These are phyloP conservation scores for Astropecten irregularis DNA, from an alignment of 53 echinoderm and acorn worm species.

Conservation along the genomic window DNA sequence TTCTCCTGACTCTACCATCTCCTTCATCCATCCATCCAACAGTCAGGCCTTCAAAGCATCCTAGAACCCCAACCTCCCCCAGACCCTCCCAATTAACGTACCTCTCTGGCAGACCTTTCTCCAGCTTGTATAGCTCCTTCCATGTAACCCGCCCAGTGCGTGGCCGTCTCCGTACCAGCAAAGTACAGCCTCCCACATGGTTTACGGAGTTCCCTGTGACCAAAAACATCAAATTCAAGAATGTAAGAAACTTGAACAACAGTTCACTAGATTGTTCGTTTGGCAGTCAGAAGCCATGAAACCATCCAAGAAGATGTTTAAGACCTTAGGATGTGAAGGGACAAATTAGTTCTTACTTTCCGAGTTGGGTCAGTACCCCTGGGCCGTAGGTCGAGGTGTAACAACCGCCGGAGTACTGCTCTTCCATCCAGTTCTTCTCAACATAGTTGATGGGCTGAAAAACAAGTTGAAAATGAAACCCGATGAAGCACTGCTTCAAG, in stretches of 20 bases:
- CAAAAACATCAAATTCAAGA: too few relatives aligned
- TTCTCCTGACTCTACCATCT: too few relatives aligned
- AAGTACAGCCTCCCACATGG: conserved; percentile 68
- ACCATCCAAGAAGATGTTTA: too few relatives aligned
- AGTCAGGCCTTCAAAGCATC: too few relatives aligned
- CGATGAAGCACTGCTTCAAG: too few relatives aligned
- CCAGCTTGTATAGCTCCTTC: conserved; percentile 80
- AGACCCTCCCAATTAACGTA: neutral
- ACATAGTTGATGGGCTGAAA: conserved; percentile 71
- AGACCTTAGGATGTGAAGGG: too few relatives aligned
- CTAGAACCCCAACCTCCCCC: too few relatives aligned
- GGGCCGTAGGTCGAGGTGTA: conserved; percentile 67
- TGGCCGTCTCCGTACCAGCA: conserved; percentile 87
- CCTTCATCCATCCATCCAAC: too few relatives aligned
- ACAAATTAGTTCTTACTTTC: conserved; percentile 75
- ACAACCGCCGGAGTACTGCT: conserved; percentile 81
- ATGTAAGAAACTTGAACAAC: too few relatives aligned
- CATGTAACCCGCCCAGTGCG: conserved; percentile 79
- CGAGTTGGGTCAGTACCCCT: conserved; percentile 64
- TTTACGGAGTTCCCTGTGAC: conserved; percentile 53
- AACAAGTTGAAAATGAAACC: neutral
- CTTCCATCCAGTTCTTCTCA: conserved; percentile 89
- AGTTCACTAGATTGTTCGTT: too few relatives aligned
- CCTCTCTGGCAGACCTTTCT: conserved; percentile 81
- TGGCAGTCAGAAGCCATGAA: too few relatives aligned